Base-by-base conservation (phyloP, 2,113 vertebrate species). In the Oncorhynchus nerka region DNA sequence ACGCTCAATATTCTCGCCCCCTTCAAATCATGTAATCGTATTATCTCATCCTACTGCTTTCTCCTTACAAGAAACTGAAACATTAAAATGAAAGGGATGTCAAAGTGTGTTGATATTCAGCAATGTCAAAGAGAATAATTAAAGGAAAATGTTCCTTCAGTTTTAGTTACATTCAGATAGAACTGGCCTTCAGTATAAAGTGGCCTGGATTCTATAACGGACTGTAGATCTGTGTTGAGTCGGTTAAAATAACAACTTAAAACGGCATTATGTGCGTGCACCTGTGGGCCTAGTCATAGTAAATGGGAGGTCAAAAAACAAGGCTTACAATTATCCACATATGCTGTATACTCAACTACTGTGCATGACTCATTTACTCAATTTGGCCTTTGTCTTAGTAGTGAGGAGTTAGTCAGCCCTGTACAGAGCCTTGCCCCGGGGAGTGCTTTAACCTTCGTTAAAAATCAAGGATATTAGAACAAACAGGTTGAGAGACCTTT, bases 291-390 rank as follows among this genome's bases (percentile, higher is more conserved):
- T 28, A 28, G 24, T 72, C n/a, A 64, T 55, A 68, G 13, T 59
- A 19, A 65, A 68, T 24, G 61, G 22, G 57, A 68, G 65, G 69
- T 70, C 28, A 79, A 70, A 26, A 19, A 61, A 26, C 15, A 45
- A 45, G 9, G 39, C 9, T 64, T 32, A 62, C 75, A 15, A 51
- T 49, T 66, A 34, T 1, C 66, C 19, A 51, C 73, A 74, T 75
- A 81, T 69, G 68, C 59, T 69, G 34, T 28, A 9, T 62, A 62
- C 39, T 45, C 39, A 22, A 22, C 32, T 22, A 45, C 51, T 61
- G 51, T 16, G 57, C 67, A 48, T 69, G 73, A 76, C 70, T 79
- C 48, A 76, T 79, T 71, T 62, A 55, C 51, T 76, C n/a, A 70
- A 79, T 51, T 62, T 81, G 55, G 34, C 55, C 39, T 59, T 45